phyloP scores from a whole-genome alignment of 2,113 vertebrate genomes.

The Hyperopisus bebe region DNA sequence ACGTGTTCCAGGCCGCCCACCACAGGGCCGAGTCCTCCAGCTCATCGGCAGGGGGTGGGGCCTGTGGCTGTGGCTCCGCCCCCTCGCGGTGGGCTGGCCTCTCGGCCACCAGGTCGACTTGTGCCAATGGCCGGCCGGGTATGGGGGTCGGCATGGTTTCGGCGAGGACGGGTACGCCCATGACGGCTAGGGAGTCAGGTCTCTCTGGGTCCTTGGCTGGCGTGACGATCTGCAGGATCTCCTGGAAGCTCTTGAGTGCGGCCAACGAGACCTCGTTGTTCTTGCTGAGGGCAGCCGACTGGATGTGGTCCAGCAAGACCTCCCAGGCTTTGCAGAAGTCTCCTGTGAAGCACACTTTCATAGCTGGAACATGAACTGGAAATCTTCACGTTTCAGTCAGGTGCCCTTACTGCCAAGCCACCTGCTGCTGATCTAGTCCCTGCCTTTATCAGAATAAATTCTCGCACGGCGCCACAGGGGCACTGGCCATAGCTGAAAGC shows the following conservation, averaged over 20 bases:
- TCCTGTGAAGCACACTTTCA: slow-evolving; percentile 53
- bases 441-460: background rate
- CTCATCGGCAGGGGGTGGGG: slow-evolving; percentile 71
- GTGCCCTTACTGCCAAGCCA: background rate
- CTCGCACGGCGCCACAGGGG: background rate
- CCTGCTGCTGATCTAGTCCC: background rate
- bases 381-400: background rate
- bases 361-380: background rate
- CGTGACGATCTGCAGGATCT: slow-evolving; percentile 94
- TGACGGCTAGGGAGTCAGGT: slow-evolving; percentile 57
- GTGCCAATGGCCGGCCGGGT: slow-evolving; percentile 75
- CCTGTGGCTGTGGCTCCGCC: slow-evolving; percentile 43
- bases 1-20: slow-evolving; percentile 98
- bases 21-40: slow-evolving; percentile 88
- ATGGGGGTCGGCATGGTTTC: slow-evolving; percentile 74
- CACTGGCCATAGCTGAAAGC: too few species aligned
- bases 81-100: slow-evolving; percentile 52
- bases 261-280: slow-evolving; percentile 97
- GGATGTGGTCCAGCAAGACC: slow-evolving; percentile 93
- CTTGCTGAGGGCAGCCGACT: slow-evolving; percentile 95
- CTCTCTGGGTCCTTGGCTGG: slow-evolving; percentile 81
- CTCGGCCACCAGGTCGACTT: slow-evolving; percentile 85
- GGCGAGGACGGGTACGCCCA: slow-evolving; percentile 73
- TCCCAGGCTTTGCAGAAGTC: slow-evolving; percentile 98
- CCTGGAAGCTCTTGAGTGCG: slow-evolving; percentile 96